Evolutionary conservation across 1,140 invertebrate genomes (phyloP).

Genomic region (Hestina assimilis): DNA sequence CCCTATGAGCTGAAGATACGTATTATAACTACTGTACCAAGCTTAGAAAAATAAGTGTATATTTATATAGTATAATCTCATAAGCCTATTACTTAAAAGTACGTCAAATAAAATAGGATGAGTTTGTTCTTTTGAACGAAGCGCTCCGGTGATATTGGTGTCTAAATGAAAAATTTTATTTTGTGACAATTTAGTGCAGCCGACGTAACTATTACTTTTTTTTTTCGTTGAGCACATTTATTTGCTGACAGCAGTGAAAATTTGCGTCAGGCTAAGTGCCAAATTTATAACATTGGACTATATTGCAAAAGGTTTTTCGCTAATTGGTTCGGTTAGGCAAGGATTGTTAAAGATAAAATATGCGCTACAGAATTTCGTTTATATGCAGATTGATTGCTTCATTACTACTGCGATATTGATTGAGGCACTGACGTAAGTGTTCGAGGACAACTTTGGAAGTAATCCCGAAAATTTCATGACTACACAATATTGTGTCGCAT

Average conservation of each 20-base stretch:
- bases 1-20: too few relatives aligned
- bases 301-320: conserved; percentile 68
- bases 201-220: conserved; percentile 53
- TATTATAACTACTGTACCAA: too few relatives aligned
- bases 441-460: not conserved
- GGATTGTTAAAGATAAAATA: conserved; percentile 78
- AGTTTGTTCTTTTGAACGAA: conserved; percentile 5
- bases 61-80: not conserved
- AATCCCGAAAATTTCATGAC: not conserved
- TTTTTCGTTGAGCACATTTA: conserved; percentile 54
- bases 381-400: conserved; percentile 69
- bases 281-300: conserved; percentile 73
- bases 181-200: conserved; percentile 50
- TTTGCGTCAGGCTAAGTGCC: conserved; percentile 76
- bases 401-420: conserved; percentile 52
- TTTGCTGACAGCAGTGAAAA: conserved; percentile 70
- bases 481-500: conserved; percentile 1
- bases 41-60: too few relatives aligned
- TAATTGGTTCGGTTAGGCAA: conserved; percentile 71
- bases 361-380: conserved; percentile 70
- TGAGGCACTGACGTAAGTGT: conserved; percentile 17
- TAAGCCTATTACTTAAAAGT: conserved; percentile 2
- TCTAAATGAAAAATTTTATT: conserved; percentile 17
- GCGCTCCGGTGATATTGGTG: conserved; percentile 2
- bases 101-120: conserved; percentile 8